Evolutionary conservation across 2,888 invertebrate genomes (phyloP), one percentile per base, ranked within the genome.

Genomic region (Anthrax anthrax): DNA sequence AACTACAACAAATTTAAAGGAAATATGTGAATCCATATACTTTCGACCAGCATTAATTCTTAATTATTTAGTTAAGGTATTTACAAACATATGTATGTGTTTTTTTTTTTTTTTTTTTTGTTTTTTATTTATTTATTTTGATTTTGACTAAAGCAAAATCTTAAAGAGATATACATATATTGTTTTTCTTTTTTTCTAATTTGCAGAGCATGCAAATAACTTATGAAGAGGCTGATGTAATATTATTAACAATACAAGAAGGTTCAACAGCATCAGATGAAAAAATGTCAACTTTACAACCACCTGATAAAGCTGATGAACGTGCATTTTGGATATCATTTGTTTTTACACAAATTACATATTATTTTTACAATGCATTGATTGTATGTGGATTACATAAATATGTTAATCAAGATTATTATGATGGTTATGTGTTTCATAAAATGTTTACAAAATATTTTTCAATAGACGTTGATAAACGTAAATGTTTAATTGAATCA

Each of bases 391-490:
- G 51, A 3, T 19, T 51, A 17, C 43, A 32, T 40, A 23, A 44
- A 14, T 49, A 40, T 37, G 16, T 44, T 13, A 41, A 40, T 12
- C 4, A 10, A 12, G 39, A 36, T 13, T 40, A 44, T 38, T 51
- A 27, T 34, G 51, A 51, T 45, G 51, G 51, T 10, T 51, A 17
- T 18, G 41, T 51, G 17, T 51, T 51, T 46, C 51, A 51, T 42
- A 49, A 49, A 47, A 47, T 49, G 47, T 48, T 44, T 37, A 10
- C 9, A 9, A 47, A 46, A 27, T 51, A 44, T 41, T 17, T 41
- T 29, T 37, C 41, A 6, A 17, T 42, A 18, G 41, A 37, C 12
- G 17, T 13, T 13, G 34, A 40, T 6, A 16, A 19, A n/a, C 41
- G 36, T 27, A 1, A 8, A 18, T n/a, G 9, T n/a, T 10, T 41